Conservation (phyloP, 2,113 vertebrate species). For the Oncorhynchus masou region DNA sequence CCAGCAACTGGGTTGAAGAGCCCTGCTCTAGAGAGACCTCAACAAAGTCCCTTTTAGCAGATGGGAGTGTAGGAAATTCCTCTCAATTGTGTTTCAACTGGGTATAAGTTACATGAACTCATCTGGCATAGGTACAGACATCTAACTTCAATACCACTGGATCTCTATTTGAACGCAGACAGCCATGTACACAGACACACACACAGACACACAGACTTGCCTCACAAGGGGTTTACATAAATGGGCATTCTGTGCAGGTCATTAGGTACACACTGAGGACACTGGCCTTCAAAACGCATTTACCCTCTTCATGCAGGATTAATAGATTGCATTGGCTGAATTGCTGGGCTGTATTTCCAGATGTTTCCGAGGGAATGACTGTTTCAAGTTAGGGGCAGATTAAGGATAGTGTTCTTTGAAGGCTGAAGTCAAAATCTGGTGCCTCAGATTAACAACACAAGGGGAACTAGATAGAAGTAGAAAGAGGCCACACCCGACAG, state of each 20-base stretch:
- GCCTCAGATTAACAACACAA: background rate
- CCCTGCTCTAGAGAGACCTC: too few relatives aligned
- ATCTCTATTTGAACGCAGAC: background rate
- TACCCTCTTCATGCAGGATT: background rate
- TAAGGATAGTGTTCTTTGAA: background rate
- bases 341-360: too few relatives aligned
- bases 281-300: background rate
- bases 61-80: too few relatives aligned
- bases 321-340: too few relatives aligned
- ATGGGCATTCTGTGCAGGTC: background rate
- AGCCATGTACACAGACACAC: slow-evolving; percentile 9
- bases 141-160: too few relatives aligned
- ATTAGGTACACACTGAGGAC: background rate
- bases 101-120: too few relatives aligned
- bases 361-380: too few relatives aligned
- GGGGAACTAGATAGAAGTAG: background rate
- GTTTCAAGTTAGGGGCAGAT: background rate
- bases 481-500: background rate
- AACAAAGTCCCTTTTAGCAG: too few relatives aligned
- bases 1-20: too few relatives aligned
- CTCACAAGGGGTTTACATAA: background rate
- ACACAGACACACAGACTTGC: background rate
- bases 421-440: background rate
- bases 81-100: too few relatives aligned
- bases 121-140: too few relatives aligned